Evolutionary conservation across 1,140 invertebrate species (phyloP).

Genomic region (Panonychus citri): DNA sequence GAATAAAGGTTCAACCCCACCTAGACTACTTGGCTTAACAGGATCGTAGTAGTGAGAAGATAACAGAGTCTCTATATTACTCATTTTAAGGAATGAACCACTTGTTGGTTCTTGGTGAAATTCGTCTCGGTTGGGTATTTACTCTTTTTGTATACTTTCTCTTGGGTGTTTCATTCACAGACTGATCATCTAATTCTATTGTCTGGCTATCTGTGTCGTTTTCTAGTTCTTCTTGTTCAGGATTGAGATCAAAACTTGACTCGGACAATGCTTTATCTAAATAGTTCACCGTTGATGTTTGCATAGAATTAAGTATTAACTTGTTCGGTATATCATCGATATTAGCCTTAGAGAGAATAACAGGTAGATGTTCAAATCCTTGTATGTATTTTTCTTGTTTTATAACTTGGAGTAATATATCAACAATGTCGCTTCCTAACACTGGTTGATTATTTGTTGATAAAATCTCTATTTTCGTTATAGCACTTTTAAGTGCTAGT

Average conservation of each 20-base stretch:
- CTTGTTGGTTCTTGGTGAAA: not conserved
- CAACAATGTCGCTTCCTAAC: not conserved
- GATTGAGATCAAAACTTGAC: too few relatives aligned
- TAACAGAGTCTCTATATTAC: not conserved
- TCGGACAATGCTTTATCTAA: too few relatives aligned
- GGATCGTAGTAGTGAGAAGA: not conserved
- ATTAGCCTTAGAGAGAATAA: too few relatives aligned
- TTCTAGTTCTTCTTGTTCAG: too few relatives aligned
- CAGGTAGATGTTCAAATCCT: too few relatives aligned
- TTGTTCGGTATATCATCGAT: not conserved
- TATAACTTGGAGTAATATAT: too few relatives aligned
- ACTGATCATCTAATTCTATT: too few relatives aligned
- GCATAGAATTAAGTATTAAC: not conserved
- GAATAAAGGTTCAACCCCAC: not conserved
- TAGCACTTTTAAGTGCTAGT: not conserved
- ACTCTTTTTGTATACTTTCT: not conserved
- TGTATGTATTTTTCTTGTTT: too few relatives aligned
- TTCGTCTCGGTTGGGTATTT: not conserved
- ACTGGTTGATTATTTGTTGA: not conserved
- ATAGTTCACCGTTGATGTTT: too few relatives aligned
- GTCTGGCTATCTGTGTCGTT: too few relatives aligned
- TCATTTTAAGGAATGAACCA: not conserved
- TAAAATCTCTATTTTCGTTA: not conserved
- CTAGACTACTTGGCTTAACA: not conserved
- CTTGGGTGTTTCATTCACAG: too few relatives aligned